Percentiles rank a stretch among this genome's conserved stretches.
phyloP scores from a whole-genome alignment of 1,140 invertebrate species.

The Paralvinella palmiformis region DNA sequence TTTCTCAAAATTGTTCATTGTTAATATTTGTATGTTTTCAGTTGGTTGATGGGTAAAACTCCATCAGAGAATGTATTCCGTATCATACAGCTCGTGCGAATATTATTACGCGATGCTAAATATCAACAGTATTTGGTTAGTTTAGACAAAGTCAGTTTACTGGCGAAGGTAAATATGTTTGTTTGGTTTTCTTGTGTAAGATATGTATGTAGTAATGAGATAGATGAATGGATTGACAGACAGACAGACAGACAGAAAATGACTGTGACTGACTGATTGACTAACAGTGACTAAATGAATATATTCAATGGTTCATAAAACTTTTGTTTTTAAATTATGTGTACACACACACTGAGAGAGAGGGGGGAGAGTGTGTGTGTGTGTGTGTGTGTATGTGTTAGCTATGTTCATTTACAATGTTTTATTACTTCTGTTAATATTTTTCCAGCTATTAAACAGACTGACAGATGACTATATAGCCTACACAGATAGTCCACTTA shows the following conservation, averaged over 20 bases:
- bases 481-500: conserved; percentile 36
- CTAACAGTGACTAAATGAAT: neutral
- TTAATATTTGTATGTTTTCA: conserved; percentile 29
- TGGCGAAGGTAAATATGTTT: conserved; percentile 31
- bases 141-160: conserved; percentile 30
- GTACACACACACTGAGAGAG: neutral
- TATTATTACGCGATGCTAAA: conserved; percentile 39
- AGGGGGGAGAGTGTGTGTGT: neutral
- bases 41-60: conserved; percentile 38
- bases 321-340: neutral
- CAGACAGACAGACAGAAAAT: neutral
- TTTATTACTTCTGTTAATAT: neutral
- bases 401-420: neutral
- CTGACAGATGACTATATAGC: conserved; percentile 42
- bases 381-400: neutral
- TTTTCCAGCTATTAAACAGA: conserved; percentile 36
- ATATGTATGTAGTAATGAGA: neutral
- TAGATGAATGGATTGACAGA: neutral
- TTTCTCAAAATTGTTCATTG: too few species aligned
- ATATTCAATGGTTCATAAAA: neutral
- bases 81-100: conserved; percentile 42
- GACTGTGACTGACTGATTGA: neutral
- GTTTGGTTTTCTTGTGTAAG: neutral
- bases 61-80: conserved; percentile 41
- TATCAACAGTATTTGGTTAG: conserved; percentile 42